Evolutionary conservation across 2,888 invertebrate species (phyloP).

Genomic region (Apeira syringaria): DNA sequence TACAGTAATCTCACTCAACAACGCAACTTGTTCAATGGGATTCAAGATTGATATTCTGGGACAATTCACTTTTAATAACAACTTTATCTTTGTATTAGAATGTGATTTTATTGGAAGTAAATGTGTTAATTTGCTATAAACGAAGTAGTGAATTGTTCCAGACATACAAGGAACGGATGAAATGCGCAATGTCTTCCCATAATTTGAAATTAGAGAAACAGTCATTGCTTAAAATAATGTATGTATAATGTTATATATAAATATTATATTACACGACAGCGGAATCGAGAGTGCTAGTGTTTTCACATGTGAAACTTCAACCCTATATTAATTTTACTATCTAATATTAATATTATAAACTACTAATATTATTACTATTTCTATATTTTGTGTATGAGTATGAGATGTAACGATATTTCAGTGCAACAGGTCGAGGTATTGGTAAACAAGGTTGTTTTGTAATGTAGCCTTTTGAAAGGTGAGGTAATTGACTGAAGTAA

Average conservation of each 20-base stretch:
- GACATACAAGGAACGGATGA: slow-evolving; percentile 81
- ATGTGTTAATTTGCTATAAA: not conserved
- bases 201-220: slow-evolving; percentile 74
- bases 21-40: slow-evolving; percentile 50
- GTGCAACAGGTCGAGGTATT: slow-evolving; percentile 75
- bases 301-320: slow-evolving; percentile 83
- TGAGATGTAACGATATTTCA: slow-evolving; percentile 66
- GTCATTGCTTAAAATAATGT: slow-evolving; percentile 79
- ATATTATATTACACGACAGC: slow-evolving; percentile 75
- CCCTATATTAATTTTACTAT: slow-evolving; percentile 72
- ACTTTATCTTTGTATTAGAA: no score
- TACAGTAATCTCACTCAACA: slow-evolving; percentile 9
- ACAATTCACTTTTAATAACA: slow-evolving; percentile 66
- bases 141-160: slow-evolving; percentile 66
- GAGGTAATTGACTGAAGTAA: slow-evolving; percentile 59
- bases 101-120: no score
- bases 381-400: slow-evolving; percentile 62
- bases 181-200: slow-evolving; percentile 84
- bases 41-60: slow-evolving; percentile 64
- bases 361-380: slow-evolving; percentile 72
- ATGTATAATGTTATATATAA: slow-evolving; percentile 66
- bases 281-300: slow-evolving; percentile 82
- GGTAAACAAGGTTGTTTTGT: slow-evolving; percentile 60
- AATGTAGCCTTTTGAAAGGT: slow-evolving; percentile 71
- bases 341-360: slow-evolving; percentile 74